A percentile compares a stretch with the other conserved stretches of the same genome.
These are phyloP conservation scores for Sorex maritimensis DNA, from an alignment of 2,797 vertebrate genomes.

Conservation along the genomic window DNA sequence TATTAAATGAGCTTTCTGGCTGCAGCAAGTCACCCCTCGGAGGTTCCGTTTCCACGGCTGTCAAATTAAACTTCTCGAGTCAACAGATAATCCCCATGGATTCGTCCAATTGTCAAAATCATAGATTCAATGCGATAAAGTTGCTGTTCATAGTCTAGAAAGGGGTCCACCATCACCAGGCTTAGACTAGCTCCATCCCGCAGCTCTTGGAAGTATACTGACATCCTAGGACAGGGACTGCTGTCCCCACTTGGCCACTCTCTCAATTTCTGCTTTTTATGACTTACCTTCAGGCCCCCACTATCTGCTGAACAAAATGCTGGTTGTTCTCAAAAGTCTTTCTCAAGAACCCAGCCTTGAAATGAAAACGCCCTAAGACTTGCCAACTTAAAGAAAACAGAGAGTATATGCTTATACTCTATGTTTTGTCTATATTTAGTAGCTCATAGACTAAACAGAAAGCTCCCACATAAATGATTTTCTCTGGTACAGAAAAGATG, in stretches of 20 bases:
- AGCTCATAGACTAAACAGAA: constrained; percentile 57
- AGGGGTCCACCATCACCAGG: not conserved
- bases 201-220: not conserved
- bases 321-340: constrained; percentile 27
- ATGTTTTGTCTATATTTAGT: constrained; percentile 9
- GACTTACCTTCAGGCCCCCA: not conserved
- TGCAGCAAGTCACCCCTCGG: constrained; percentile 30
- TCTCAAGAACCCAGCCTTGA: constrained; percentile 26
- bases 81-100: not conserved
- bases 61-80: constrained; percentile 30
- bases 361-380: constrained; percentile 30
- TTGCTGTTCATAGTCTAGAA: not conserved
- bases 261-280: not conserved
- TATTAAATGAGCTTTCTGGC: constrained; percentile 8
- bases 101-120: not conserved
- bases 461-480: constrained; percentile 50
- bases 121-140: not conserved
- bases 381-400: constrained; percentile 19
- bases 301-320: constrained; percentile 35
- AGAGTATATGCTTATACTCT: not conserved
- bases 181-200: not conserved
- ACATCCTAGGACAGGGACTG: not conserved
- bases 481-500: constrained; percentile 44
- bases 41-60: constrained; percentile 8
- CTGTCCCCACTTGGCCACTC: not conserved